phyloP scores from a whole-genome alignment of 2,113 vertebrate genomes.

The Hippocampus comes region DNA sequence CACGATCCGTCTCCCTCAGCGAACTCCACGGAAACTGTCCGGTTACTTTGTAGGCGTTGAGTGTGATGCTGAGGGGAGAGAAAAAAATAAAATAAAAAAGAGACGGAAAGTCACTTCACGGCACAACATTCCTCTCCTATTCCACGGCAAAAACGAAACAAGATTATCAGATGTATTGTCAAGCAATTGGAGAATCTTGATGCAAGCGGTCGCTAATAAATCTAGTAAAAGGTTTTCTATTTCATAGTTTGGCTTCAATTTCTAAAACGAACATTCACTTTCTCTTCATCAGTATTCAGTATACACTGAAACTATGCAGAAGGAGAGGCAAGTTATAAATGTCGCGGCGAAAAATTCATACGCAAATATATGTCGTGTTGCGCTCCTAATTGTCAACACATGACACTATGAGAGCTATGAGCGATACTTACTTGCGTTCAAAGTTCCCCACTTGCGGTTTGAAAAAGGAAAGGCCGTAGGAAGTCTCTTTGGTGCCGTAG shows the following conservation, averaged over 20 bases:
- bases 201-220: neutral
- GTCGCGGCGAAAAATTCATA: neutral
- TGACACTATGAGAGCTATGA: too few species aligned
- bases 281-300: neutral
- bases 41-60: constrained; percentile 92
- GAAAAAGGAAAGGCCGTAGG: constrained; percentile 93
- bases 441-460: constrained; percentile 91
- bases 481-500: constrained; percentile 97
- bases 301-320: neutral
- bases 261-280: too few species aligned
- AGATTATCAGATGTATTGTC: neutral
- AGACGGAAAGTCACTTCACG: neutral
- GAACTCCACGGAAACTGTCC: constrained; percentile 99
- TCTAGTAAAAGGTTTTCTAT: too few species aligned
- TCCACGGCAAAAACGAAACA: neutral
- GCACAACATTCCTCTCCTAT: neutral
- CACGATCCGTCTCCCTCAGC: constrained; percentile 90
- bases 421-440: constrained; percentile 82
- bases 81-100: neutral
- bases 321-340: too few species aligned
- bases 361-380: neutral
- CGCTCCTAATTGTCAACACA: neutral
- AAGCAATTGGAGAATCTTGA: neutral
- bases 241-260: too few species aligned
- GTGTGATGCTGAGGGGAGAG: constrained; percentile 74